Evolutionary conservation across 37 sponge, comb jelly and placozoan genomes (phyloP).

Genomic region (Agelas oroides): DNA sequence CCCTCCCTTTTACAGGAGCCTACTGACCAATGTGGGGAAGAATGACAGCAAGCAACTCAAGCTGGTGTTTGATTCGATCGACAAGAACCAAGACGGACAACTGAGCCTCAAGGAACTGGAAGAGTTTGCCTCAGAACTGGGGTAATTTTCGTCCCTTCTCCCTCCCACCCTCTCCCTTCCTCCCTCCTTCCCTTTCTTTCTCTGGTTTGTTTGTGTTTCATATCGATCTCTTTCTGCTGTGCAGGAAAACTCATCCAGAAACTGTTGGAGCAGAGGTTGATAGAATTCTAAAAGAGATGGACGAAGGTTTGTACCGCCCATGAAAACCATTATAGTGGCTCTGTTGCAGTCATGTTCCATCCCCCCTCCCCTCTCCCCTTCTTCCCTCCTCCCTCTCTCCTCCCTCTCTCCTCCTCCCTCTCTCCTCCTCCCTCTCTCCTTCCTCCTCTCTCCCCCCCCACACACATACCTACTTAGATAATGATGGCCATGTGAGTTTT

Average conservation of each 20-base stretch:
- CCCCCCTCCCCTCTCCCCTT: too few species aligned
- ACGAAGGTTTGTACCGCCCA: constrained; percentile 30
- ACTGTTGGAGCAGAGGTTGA: constrained; percentile 21
- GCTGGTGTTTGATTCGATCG: constrained; percentile 81
- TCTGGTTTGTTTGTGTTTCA: neutral
- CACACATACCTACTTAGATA: constrained; percentile 19
- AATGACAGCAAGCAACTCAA: constrained; percentile 62
- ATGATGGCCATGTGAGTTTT: constrained; percentile 71
- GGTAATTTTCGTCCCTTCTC: constrained; percentile 42
- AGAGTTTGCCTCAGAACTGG: constrained; percentile 62
- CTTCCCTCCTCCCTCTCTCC: too few species aligned
- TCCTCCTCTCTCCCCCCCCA: neutral
- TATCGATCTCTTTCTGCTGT: too few species aligned
- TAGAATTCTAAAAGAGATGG: constrained; percentile 54
- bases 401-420: neutral
- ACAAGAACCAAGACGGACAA: constrained; percentile 71
- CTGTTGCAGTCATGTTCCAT: too few species aligned
- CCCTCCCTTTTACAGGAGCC: constrained; percentile 27
- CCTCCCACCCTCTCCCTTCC: too few species aligned
- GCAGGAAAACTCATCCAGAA: constrained; percentile 14
- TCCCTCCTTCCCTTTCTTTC: neutral
- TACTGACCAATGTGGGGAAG: constrained; percentile 13
- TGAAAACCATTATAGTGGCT: too few species aligned
- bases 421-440: neutral
- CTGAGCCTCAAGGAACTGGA: constrained; percentile 67